Percentiles rank a stretch among this genome's conserved stretches.
Evolutionary conservation across 2,797 vertebrate species (phyloP).

Genomic region (Pangasius mekongensis): DNA sequence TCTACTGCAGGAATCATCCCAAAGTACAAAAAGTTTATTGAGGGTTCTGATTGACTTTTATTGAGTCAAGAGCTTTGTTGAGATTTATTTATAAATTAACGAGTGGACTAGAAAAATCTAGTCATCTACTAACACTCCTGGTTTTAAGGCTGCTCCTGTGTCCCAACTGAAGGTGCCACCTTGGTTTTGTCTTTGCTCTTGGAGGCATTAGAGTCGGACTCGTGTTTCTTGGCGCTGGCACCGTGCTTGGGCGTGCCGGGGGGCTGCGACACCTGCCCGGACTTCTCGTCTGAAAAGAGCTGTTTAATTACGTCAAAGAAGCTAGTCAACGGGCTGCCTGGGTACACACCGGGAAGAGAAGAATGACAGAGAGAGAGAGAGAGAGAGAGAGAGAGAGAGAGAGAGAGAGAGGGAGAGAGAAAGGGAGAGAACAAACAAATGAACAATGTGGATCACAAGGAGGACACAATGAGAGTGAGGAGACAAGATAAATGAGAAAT

Average conservation of each 20-base stretch:
- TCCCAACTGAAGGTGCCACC: slow-evolving; percentile 86
- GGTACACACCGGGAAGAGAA: slow-evolving; percentile 80
- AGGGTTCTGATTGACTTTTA: slow-evolving; percentile 25
- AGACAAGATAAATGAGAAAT: slow-evolving; percentile 67
- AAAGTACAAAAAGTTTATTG: slow-evolving; percentile 43
- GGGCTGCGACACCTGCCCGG: slow-evolving; percentile 88
- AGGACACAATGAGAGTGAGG: slow-evolving; percentile 63
- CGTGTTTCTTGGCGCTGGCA: slow-evolving; percentile 85
- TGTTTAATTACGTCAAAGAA: slow-evolving; percentile 99
- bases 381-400: slow-evolving; percentile 71
- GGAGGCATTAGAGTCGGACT: slow-evolving; percentile 89
- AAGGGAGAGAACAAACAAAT: slow-evolving; percentile 75
- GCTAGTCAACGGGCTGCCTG: slow-evolving; percentile 99
- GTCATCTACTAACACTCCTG: slow-evolving; percentile 31
- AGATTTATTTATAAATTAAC: slow-evolving; percentile 27
- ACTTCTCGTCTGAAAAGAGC: slow-evolving; percentile 99
- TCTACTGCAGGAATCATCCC: slow-evolving; percentile 45
- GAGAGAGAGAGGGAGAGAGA: slow-evolving; percentile 71
- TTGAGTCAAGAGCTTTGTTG: slow-evolving; percentile 33
- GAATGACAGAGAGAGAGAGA: slow-evolving; percentile 75
- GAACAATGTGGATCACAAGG: slow-evolving; percentile 75
- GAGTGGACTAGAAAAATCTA: slow-evolving; percentile 38
- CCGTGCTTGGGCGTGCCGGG: slow-evolving; percentile 92
- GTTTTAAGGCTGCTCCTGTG: slow-evolving; percentile 89
- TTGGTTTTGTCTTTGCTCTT: slow-evolving; percentile 93